Base-by-base conservation (phyloP, 2,888 invertebrate genomes). In the Norana najaformis region DNA sequence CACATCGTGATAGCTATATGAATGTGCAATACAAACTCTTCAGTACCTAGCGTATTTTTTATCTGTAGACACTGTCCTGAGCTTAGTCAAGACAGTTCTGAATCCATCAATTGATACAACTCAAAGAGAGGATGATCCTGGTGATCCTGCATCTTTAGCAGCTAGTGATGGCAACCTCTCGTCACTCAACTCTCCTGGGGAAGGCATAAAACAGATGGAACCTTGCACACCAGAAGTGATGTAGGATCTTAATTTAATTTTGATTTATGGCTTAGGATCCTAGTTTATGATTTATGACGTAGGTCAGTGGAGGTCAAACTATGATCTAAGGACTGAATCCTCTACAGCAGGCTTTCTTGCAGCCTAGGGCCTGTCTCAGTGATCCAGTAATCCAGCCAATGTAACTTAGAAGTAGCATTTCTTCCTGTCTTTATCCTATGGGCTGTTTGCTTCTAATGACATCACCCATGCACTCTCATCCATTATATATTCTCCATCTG, bases 11-110 rank as follows among this genome's bases (percentile, higher is more conserved):
- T n/a, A n/a, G 69, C 69, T 69, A 69, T n/a, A 13, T 69, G 69
- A 69, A 69, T 47, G 23, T 47, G 47, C 47, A 47, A 16, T 69
- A 13, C 69, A 30, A 69, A 69, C 69, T 69, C 8, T 69, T 69
- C 69, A 69, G n/a, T 69, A n/a, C 69, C n/a, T 1, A n/a, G 30
- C 8, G n/a, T 69, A 35, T 20, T 85, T 85, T 35, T 38, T 34
- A n/a, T 35, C 47, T 90, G 16, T 89, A 92, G 92, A 92, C 69
- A 92, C 92, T 13, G 92, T 92, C 8, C 83, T 92, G 23, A 92
- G 91, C 89, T 69, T 92, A 36, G 91, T 92, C 83, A 92, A 92
- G 88, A 91, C 90, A 3, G 92, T 92, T 36, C 91, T 92, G 34
- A 91, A 88, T 36, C 89, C 90, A 37, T 90, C 90, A 14, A 36